A percentile compares a stretch with the other conserved stretches of the same genome.
These are phyloP conservation scores for Chrysodeixis includens DNA, from an alignment of 2,888 invertebrate genomes.

Conservation along the genomic window DNA sequence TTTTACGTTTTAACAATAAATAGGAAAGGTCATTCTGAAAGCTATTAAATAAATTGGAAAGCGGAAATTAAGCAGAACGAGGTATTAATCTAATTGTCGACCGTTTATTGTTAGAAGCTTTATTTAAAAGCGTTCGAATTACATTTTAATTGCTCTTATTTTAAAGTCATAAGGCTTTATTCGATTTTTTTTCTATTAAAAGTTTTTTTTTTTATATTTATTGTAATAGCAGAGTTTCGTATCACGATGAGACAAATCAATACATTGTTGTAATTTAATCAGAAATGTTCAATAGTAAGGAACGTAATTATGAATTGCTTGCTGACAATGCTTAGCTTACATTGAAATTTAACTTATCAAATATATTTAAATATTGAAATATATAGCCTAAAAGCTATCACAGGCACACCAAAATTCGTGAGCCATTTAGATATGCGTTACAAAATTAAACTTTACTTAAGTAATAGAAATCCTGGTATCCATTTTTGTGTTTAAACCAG, in stretches of 20 bases:
- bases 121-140: conserved; percentile 37
- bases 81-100: conserved; percentile 54
- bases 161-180: not conserved
- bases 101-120: conserved; percentile 23
- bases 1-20: conserved; percentile 55
- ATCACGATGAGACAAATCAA: not conserved
- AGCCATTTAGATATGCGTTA: no score
- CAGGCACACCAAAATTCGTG: not conserved
- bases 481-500: conserved; percentile 14
- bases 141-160: conserved; percentile 9
- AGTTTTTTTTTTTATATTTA: not conserved
- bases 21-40: conserved; percentile 34
- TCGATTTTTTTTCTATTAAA: not conserved
- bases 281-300: no score
- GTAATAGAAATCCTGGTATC: not conserved
- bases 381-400: no score
- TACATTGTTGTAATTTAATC: not conserved
- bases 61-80: conserved; percentile 51
- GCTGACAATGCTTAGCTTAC: no score
- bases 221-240: not conserved
- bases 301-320: no score
- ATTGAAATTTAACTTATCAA: no score
- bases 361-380: no score
- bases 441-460: not conserved
- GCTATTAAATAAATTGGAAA: conserved; percentile 55